phyloP scores from a whole-genome alignment of 2,888 invertebrate species.

The Chalcosyrphus nemorum region DNA sequence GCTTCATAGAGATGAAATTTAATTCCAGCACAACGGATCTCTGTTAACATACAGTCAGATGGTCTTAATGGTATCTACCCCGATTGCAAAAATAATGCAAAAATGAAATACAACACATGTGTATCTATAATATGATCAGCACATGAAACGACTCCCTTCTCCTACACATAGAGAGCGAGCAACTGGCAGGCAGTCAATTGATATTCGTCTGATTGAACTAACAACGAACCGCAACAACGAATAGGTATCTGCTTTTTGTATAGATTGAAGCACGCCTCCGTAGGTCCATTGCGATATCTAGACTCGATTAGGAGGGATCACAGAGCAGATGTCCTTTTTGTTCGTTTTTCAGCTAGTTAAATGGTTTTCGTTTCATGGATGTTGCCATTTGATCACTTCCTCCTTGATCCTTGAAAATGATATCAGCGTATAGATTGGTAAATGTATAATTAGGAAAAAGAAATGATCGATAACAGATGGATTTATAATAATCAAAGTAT shows the following conservation, averaged over 20 bases:
- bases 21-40: constrained; percentile 1
- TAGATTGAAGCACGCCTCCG: constrained; percentile 10
- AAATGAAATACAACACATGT: not conserved
- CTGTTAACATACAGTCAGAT: constrained; percentile 20
- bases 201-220: constrained; percentile 18
- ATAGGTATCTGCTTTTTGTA: not conserved
- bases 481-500: not conserved
- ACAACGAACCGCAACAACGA: constrained; percentile 11
- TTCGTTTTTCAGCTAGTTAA: not conserved
- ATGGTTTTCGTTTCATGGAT: not conserved
- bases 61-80: constrained; percentile 1
- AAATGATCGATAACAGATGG: not conserved
- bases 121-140: constrained; percentile 36
- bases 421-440: constrained; percentile 6
- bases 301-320: constrained; percentile 5
- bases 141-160: constrained; percentile 17
- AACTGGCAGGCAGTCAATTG: constrained; percentile 22
- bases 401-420: constrained; percentile 4
- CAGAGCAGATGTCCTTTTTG: constrained; percentile 39
- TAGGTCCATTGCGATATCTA: constrained; percentile 17
- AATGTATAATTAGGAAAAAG: constrained; percentile 1
- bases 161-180: no score
- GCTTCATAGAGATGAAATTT: constrained; percentile 5
- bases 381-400: constrained; percentile 44
- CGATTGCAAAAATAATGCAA: constrained; percentile 9